These are phyloP conservation scores for Anabacerthia variegaticeps DNA, from an alignment of 2,797 vertebrate species.

Conservation along the genomic window DNA sequence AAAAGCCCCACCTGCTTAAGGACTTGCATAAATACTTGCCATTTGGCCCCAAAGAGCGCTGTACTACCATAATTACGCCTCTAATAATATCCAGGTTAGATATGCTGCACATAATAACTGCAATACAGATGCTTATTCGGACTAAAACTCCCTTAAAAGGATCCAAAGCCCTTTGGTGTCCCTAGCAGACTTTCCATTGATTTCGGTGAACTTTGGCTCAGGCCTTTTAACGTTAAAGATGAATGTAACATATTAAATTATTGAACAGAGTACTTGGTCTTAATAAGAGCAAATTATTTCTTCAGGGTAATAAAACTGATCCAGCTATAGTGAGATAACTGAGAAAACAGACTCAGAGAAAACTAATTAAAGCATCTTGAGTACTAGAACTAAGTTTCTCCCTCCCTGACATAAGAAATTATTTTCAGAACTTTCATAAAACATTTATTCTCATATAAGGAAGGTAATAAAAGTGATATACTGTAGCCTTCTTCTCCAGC, in stretches of 20 bases:
- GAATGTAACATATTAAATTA: conserved; percentile 46
- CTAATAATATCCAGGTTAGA: background rate
- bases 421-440: conserved; percentile 50
- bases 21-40: background rate
- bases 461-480: conserved; percentile 5
- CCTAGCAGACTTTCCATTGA: background rate
- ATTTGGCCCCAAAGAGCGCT: background rate
- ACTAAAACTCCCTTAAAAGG: background rate
- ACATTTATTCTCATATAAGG: conserved; percentile 17
- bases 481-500: background rate
- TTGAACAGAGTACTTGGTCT: conserved; percentile 17
- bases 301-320: conserved; percentile 43
- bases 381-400: background rate
- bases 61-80: background rate
- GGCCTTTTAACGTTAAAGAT: conserved; percentile 2
- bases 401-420: conserved; percentile 3
- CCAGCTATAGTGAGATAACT: background rate
- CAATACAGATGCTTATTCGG: background rate
- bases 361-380: conserved; percentile 42
- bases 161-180: background rate
- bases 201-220: conserved; percentile 45
- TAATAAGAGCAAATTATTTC: conserved; percentile 60
- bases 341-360: conserved; percentile 42
- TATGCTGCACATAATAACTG: background rate
- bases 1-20: conserved; percentile 25